These are phyloP conservation scores for Petrocephalus microphthalmus DNA, from an alignment of 2,113 vertebrate species.

Conservation along the genomic window DNA sequence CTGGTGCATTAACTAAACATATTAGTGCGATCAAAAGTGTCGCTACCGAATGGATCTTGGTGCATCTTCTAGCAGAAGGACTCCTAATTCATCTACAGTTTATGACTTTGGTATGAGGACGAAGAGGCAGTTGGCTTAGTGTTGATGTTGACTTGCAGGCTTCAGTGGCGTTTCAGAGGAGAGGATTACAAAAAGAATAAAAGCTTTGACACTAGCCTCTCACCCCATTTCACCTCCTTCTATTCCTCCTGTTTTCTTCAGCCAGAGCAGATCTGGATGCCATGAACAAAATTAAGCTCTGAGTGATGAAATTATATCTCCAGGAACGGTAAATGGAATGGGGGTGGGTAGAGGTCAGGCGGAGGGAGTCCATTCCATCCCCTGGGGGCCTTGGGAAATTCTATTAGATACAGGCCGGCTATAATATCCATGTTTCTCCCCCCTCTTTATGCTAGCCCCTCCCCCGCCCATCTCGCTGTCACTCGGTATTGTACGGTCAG, in stretches of 20 bases:
- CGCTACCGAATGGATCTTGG: neutral
- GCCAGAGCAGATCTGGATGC: conserved; percentile 41
- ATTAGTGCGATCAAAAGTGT: neutral
- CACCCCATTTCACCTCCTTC: conserved; percentile 29
- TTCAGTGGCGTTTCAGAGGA: conserved; percentile 34
- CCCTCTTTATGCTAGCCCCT: neutral
- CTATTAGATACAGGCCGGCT: conserved; percentile 19
- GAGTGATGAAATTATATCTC: conserved; percentile 58
- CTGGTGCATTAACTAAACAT: neutral
- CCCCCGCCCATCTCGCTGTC: neutral
- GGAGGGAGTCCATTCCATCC: neutral
- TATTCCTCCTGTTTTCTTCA: conserved; percentile 27
- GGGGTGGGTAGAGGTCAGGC: conserved; percentile 34
- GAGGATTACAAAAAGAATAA: conserved; percentile 57
- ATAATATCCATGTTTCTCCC: conserved; percentile 18
- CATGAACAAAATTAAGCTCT: conserved; percentile 51
- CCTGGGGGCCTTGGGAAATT: conserved; percentile 4
- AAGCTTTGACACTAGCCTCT: conserved; percentile 60
- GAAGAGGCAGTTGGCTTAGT: neutral
- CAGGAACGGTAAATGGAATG: conserved; percentile 54
- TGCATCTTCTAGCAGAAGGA: neutral
- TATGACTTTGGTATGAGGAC: neutral
- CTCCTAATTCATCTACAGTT: no score
- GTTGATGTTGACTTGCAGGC: neutral
- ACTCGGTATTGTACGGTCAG: neutral